Evolutionary conservation across 2,113 vertebrate genomes (phyloP), one percentile per base, ranked within the genome.

Genomic region (Nycticebus coucang): DNA sequence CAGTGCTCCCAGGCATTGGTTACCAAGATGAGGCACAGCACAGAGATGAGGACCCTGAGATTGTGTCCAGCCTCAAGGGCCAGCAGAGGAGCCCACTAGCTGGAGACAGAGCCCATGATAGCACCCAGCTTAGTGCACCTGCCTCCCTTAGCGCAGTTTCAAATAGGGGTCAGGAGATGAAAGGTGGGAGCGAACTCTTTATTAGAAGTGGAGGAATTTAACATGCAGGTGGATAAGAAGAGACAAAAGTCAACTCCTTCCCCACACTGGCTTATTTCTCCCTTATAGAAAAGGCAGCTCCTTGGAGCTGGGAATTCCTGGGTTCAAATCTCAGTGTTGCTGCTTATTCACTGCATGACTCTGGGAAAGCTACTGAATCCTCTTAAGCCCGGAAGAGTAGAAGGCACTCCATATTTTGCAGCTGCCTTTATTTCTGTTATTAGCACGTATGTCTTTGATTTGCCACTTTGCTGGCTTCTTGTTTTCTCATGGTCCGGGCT

Each of bases 101-200:
- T 57, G 15, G 9, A 10, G 68, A 14, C 60, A 4, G 2, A 45
- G 57, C 12, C 30, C 37, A 21, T 4, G 24, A 14, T 1, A 19
- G 33, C 4, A 0, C 30, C 10, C 1, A 8, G 45, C 50, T 89
- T 50, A 10, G 7, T 19, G 18, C 30, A 7, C 60, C 24, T 11
- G 3, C 28, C 57, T 5, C n/a, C 8, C 30, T 10, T 19, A 9
- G 21, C 12, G 19, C n/a, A 71, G 45, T 60, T 50, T 53, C 26
- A 4, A 10, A 10, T 28, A 50, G 28, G 30, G 12, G 0, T 7
- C 1, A 8, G 59, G 59, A 41, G 17, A 4, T 41, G 30, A 59
- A 19, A 30, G 24, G 7, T 4, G 6, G 11, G 10, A 21, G 19
- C 26, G 7, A 50, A 24, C 45, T 68, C 18, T 22, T 41, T 11